Evolutionary conservation across 2,888 invertebrate species (phyloP), one percentile per base, ranked within the genome.

Genomic region (Campoletis raptor): DNA sequence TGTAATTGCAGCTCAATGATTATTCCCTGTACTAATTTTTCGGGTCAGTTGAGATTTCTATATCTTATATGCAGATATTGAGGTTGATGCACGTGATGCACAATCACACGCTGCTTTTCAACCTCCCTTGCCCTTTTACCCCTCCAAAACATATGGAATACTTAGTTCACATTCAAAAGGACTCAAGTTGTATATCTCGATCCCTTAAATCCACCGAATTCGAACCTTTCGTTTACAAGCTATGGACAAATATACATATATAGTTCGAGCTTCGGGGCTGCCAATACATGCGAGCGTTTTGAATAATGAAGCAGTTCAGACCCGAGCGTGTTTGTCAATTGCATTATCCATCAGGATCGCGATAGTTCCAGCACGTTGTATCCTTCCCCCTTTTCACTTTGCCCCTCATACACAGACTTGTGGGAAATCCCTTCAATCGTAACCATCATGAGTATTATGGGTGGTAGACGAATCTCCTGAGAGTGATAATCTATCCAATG

Each of bases 261-360:
- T 72, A 72, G 42, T 36, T 15, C 37, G n/a, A 66, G 37, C 85
- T 72, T 61, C 79, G 76, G 80, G 82, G 74, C 87, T 57, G 73
- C 77, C 89, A 86, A 89, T 88, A 87, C 88, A 87, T 83, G 89
- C 82, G 81, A 83, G 85, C 82, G 82, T 81, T 88, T 83, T 89
- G 90, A 90, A 91, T 91, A 90, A 91, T 90, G 90, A 91, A 90
- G 89, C 87, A 87, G 85, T 87, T 86, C 87, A 83, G 85, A 82
- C 87, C 77, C 84, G 74, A 85, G 88, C 82, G 80, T 85, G 86
- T 82, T 83, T 86, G 83, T 83, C 82, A 85, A 86, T 86, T 80
- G 79, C 83, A 86, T 80, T 85, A 81, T 77, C 83, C 88, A 86
- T 82, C 83, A 83, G 81, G 78, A 85, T 85, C 79, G 54, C 66